Evolutionary conservation across 2,888 invertebrate genomes (phyloP), one percentile per base, ranked within the genome.

Genomic region (Boloria euphrosyne): DNA sequence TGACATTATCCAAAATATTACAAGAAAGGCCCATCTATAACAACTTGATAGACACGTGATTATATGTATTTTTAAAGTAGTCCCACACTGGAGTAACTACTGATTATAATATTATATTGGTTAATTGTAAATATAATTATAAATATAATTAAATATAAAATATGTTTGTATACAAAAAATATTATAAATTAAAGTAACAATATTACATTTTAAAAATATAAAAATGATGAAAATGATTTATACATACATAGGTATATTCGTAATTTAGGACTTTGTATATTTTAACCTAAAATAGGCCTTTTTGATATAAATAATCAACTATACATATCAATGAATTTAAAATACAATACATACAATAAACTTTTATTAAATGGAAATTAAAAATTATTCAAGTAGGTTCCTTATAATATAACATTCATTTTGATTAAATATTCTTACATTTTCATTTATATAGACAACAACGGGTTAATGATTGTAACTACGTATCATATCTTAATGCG

Each of bases 341-440:
- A 44, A 22, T 44, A 7, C 13, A 55, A 22, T 44, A 44, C 44
- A 10, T 46, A 46, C 22, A 57, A 46, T 16, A 4, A 46, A 57
- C 2, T 10, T 38, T 10, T 22, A 57, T 18, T 46, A 57, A 46
- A n/a, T 16, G 44, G 13, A 22, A 57, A n/a, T 1, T 5, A 22
- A 22, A 57, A 57, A 43, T 44, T n/a, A 44, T 22, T 57, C 1
- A 16, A 46, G 44, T 13, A 57, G 22, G 4, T 57, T 46, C 22
- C 57, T 57, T 57, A 57, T 4, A n/a, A 46, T 57, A 44, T 57
- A 57, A 57, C 57, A 57, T 57, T 57, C 17, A 49, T 17, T 49
- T 65, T n/a, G 64, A 68, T 66, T 66, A 68, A 38, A 67, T 62
- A 70, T 63, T 14, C 71, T 70, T 68, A 65, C 6, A 63, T 49